phyloP scores from a whole-genome alignment of 2,797 vertebrate genomes.

The Megalops cyprinoides region DNA sequence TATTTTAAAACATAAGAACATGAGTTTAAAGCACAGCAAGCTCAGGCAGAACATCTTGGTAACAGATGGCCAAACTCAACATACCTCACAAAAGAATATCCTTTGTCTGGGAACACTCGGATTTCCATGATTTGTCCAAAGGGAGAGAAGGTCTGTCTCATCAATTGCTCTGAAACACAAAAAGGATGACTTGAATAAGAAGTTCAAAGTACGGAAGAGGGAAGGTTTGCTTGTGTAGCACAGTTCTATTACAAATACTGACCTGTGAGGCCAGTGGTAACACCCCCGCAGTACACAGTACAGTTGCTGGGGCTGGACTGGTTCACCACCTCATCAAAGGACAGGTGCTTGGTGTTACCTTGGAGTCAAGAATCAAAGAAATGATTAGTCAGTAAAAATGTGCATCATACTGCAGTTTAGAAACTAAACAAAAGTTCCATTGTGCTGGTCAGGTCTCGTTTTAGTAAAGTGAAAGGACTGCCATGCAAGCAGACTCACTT shows the following conservation, averaged over 20 bases:
- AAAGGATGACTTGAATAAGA: too few relatives aligned
- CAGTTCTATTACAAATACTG: too few relatives aligned
- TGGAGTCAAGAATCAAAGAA: slow-evolving; percentile 15
- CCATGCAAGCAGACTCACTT: slow-evolving; percentile 80
- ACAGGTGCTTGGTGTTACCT: slow-evolving; percentile 90
- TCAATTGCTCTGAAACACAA: slow-evolving; percentile 87
- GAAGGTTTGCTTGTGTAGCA: background rate
- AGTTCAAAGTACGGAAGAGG: too few relatives aligned
- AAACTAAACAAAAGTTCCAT: background rate
- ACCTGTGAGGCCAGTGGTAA: slow-evolving; percentile 94
- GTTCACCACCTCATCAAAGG: slow-evolving; percentile 95
- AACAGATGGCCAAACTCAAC: slow-evolving; percentile 12
- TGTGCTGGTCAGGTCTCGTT: too few relatives aligned
- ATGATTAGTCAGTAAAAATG: too few relatives aligned
- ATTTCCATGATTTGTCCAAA: slow-evolving; percentile 99
- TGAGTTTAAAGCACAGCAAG: background rate
- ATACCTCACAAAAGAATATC: slow-evolving; percentile 96
- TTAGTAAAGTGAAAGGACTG: too few relatives aligned
- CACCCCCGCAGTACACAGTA: slow-evolving; percentile 96
- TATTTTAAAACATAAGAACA: too few relatives aligned
- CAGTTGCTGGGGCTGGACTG: slow-evolving; percentile 98
- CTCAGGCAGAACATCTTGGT: background rate
- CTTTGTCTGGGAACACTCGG: slow-evolving; percentile 96
- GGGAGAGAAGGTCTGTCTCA: slow-evolving; percentile 97
- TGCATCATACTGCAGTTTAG: background rate